Evolutionary conservation across 2,113 vertebrate genomes (phyloP).

Genomic region (Bubo scandiacus): DNA sequence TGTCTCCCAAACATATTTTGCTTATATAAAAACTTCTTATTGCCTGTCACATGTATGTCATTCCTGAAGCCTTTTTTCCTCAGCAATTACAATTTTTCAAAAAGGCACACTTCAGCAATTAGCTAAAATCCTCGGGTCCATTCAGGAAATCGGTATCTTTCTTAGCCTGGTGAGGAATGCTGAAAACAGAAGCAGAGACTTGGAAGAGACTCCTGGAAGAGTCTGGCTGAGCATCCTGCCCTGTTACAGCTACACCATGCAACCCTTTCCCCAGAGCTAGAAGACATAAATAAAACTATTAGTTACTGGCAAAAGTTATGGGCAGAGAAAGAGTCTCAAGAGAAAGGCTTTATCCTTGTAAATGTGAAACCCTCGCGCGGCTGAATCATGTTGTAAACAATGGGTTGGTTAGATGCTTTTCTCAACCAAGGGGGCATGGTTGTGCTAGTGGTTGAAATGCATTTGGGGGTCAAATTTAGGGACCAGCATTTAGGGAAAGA

Average conservation of each 20-base stretch:
- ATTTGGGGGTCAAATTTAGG: background rate
- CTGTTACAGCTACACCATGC: accelerated
- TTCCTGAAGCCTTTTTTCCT: background rate
- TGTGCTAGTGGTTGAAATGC: background rate
- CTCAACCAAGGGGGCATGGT: accelerated
- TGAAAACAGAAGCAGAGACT: background rate
- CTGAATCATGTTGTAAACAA: background rate
- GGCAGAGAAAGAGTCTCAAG: background rate
- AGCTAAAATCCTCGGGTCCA: background rate
- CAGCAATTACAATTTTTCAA: background rate
- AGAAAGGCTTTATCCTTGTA: background rate
- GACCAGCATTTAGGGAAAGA: accelerated
- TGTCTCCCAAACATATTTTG: background rate
- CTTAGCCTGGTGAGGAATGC: background rate
- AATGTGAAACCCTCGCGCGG: background rate
- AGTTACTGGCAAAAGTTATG: background rate
- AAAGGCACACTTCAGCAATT: background rate
- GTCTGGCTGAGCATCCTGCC: background rate
- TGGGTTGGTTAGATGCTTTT: background rate
- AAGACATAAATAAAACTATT: background rate
- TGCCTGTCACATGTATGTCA: background rate
- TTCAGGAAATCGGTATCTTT: background rate
- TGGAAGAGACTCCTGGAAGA: background rate
- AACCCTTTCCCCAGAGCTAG: background rate
- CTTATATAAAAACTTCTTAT: background rate